Conservation (phyloP, 2,113 vertebrate genomes). For the Engraulis encrasicolus region DNA sequence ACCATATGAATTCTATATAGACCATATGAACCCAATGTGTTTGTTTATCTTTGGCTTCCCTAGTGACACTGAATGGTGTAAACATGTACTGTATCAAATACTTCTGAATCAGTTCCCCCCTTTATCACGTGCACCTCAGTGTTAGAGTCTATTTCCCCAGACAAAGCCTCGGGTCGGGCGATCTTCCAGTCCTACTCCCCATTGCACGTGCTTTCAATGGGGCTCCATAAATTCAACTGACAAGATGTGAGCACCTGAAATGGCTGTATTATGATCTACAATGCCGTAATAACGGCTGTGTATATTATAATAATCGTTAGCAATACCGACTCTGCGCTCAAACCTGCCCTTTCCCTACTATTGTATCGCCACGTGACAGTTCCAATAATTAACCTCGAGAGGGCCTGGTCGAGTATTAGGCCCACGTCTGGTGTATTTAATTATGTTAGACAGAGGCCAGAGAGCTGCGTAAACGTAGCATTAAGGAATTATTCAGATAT, state of each 20-base stretch:
- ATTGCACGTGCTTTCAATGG: background rate
- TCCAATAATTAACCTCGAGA: background rate
- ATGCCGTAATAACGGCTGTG: background rate
- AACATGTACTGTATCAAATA: background rate
- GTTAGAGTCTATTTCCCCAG: background rate
- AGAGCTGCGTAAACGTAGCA: background rate
- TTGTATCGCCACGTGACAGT: background rate
- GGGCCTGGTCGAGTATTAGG: background rate
- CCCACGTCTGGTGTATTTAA: background rate
- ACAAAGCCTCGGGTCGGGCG: background rate
- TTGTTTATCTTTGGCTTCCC: too few species aligned
- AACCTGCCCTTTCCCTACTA: background rate
- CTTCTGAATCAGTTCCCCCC: background rate
- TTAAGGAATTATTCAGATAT: background rate
- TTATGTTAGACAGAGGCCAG: background rate
- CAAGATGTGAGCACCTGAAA: background rate
- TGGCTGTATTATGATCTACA: background rate
- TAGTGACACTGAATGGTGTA: too few species aligned
- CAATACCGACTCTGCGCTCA: background rate
- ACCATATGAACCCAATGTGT: too few species aligned
- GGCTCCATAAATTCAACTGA: background rate
- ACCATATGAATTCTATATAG: too few species aligned
- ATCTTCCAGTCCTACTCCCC: background rate
- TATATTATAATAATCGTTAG: slow-evolving; percentile 7
- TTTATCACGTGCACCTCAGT: background rate